Evolutionary conservation across 37 sponge, comb jelly and placozoan species (phyloP), one percentile per base, ranked within the genome.

Genomic region (Theonella swinhoei): DNA sequence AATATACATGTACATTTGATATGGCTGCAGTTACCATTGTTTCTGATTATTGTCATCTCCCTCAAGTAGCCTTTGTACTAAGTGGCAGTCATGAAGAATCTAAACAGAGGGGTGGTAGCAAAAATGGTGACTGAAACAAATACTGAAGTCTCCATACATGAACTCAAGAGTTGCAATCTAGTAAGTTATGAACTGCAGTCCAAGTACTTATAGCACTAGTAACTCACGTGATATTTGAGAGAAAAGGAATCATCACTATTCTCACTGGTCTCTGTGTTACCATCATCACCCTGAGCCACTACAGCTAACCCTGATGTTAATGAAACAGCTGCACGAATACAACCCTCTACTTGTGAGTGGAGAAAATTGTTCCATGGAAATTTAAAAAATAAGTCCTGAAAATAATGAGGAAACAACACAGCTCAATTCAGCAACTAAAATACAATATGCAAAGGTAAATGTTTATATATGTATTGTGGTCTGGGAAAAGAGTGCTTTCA

Each of bases 321-420:
- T 2, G 63, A 47, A n/a, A 93, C 82, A 19, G 77, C 84, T 26
- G 88, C 76, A 41, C 30, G 39, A 19, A 94, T 39, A 62, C 88
- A 90, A 23, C 54, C 39, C 69, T 91, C 91, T 30, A 94, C 91
- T 68, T 90, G 85, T 60, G 71, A 77, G 70, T 94, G 95, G 26
- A 94, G 88, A 72, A 94, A 94, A 66, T 94, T 94, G 79, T 94
- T 94, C 95, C 95, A 94, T 0, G 92, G 89, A 37, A 75, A 95
- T 33, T 76, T 71, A 39, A 95, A 88, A 62, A 91, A 91, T 40
- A 95, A 62, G 64, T 88, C 83, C 92, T 91, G 67, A 23, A 41
- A 24, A 30, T 42, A 38, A n/a, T n/a, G n/a, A n/a, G n/a, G n/a
- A n/a, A n/a, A n/a, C n/a, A n/a, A n/a, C n/a, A n/a, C n/a, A n/a